phyloP scores from a whole-genome alignment of 2,113 vertebrate species.

The Brachypteracias leptosomus region DNA sequence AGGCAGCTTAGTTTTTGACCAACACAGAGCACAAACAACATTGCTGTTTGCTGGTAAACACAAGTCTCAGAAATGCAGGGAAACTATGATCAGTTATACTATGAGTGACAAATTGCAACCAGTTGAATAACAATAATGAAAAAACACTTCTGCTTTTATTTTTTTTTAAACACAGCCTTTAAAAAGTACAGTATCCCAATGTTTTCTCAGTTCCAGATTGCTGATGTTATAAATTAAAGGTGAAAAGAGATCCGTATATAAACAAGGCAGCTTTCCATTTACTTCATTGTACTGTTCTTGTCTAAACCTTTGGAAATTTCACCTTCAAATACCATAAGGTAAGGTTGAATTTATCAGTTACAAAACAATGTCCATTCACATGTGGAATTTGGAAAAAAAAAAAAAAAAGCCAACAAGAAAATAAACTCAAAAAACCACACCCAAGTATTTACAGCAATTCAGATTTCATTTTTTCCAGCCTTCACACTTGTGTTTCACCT shows the following conservation, averaged over 20 bases:
- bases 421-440: background rate
- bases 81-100: constrained; percentile 60
- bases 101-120: constrained; percentile 43
- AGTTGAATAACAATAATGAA: constrained; percentile 56
- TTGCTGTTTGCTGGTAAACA: constrained; percentile 55
- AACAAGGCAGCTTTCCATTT: constrained; percentile 75
- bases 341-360: constrained; percentile 65
- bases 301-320: constrained; percentile 70
- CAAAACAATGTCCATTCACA: constrained; percentile 59
- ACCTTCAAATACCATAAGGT: constrained; percentile 60
- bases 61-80: constrained; percentile 52
- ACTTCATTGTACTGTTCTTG: constrained; percentile 59
- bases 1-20: constrained; percentile 45
- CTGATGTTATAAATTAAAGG: constrained; percentile 73
- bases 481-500: constrained; percentile 7
- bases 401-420: background rate
- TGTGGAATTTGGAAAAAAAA: constrained; percentile 45
- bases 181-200: constrained; percentile 59
- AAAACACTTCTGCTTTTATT: background rate
- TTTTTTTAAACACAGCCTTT: constrained; percentile 54
- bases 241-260: constrained; percentile 66
- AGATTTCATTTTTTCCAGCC: background rate
- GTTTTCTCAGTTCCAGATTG: constrained; percentile 60
- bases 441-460: constrained; percentile 68
- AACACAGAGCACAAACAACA: constrained; percentile 57